Evolutionary conservation across 2,888 invertebrate species (phyloP).

Genomic region (Macaria notata): DNA sequence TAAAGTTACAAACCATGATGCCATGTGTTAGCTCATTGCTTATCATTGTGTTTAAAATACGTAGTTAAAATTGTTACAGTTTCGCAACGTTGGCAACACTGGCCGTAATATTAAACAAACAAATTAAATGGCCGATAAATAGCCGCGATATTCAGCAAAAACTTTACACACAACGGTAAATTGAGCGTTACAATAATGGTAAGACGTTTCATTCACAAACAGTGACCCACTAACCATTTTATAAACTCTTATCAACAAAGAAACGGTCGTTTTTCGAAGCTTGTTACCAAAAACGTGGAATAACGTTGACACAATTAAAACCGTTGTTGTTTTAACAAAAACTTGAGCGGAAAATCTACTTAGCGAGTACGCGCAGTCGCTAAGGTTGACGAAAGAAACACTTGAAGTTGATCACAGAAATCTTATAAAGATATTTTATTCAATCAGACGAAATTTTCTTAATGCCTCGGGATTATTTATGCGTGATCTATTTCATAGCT

Average conservation of each 20-base stretch:
- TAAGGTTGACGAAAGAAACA: background rate
- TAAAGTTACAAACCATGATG: slow-evolving; percentile 4
- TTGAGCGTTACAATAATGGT: slow-evolving; percentile 17
- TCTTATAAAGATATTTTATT: too few relatives aligned
- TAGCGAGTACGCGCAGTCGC: slow-evolving; percentile 2
- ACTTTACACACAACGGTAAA: slow-evolving; percentile 10
- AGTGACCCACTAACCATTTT: slow-evolving; percentile 10
- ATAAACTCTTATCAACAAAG: slow-evolving; percentile 10
- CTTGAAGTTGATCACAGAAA: too few relatives aligned
- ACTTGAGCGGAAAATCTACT: slow-evolving; percentile 13
- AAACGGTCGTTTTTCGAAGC: slow-evolving; percentile 6
- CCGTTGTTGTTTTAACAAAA: slow-evolving; percentile 25
- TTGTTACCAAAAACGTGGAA: slow-evolving; percentile 20
- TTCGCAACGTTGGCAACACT: background rate
- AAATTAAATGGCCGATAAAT: slow-evolving; percentile 3
- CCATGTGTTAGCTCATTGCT: background rate
- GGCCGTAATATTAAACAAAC: background rate
- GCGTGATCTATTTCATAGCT: too few relatives aligned
- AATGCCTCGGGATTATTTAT: too few relatives aligned
- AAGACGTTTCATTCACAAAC: slow-evolving; percentile 19
- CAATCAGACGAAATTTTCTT: too few relatives aligned
- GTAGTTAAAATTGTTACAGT: slow-evolving; percentile 2
- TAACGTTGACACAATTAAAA: slow-evolving; percentile 30
- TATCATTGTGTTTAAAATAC: slow-evolving; percentile 4
- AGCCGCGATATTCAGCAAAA: slow-evolving; percentile 2